phyloP scores from a whole-genome alignment of 2,888 invertebrate genomes.

The Lithosia quadra region DNA sequence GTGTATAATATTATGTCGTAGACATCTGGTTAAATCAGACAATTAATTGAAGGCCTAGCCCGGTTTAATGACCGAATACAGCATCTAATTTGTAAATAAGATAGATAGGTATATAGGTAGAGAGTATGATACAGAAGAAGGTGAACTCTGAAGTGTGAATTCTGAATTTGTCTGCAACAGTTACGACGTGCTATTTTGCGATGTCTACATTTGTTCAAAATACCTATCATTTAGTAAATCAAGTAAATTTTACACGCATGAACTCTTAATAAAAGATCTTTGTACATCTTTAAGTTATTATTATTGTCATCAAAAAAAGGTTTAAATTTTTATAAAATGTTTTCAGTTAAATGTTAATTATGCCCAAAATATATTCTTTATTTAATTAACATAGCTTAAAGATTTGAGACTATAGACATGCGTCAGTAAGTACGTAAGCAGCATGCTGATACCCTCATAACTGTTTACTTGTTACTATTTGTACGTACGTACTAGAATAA shows the following conservation, averaged over 20 bases:
- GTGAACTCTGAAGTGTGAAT: no score
- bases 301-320: not conserved
- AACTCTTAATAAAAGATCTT: not conserved
- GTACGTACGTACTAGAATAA: not conserved
- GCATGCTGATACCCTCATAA: not conserved
- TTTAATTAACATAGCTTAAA: slow-evolving; percentile 2
- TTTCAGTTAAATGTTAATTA: not conserved
- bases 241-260: not conserved
- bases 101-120: no score
- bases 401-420: not conserved
- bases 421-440: slow-evolving; percentile 1
- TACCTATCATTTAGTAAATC: not conserved
- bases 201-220: not conserved
- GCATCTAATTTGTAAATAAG: no score
- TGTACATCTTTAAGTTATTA: not conserved
- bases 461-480: not conserved
- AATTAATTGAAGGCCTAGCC: no score
- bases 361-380: not conserved
- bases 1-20: no score
- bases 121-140: no score
- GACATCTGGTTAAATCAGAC: no score
- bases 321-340: not conserved
- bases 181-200: not conserved
- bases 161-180: not conserved
- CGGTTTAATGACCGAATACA: no score